A percentile compares a stretch with the other conserved stretches of the same genome.
phyloP scores from a whole-genome alignment of 2,797 vertebrate species.

The Pteronotus mesoamericanus region DNA sequence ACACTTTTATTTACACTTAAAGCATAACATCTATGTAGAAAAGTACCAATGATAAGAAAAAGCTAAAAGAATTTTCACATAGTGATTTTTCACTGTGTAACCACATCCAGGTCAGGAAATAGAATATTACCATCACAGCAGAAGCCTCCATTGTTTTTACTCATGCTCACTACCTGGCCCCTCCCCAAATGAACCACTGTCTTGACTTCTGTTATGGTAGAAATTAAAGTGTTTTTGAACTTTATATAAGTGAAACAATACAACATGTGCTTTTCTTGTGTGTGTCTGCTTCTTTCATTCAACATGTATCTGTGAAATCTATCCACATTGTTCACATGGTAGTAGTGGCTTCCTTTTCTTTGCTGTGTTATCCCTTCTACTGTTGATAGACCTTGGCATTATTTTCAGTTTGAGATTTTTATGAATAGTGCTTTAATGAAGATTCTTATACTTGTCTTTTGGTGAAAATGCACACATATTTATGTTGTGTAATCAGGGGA shows the following conservation, averaged over 20 bases:
- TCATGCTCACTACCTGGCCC: not conserved
- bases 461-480: not conserved
- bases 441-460: not conserved
- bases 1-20: not conserved
- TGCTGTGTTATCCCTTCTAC: not conserved
- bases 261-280: not conserved
- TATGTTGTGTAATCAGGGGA: not conserved
- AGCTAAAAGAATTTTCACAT: not conserved
- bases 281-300: not conserved
- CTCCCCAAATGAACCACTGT: not conserved
- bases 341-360: not conserved
- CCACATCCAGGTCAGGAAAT: not conserved
- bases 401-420: not conserved
- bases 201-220: not conserved
- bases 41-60: not conserved
- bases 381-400: not conserved
- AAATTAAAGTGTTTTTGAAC: not conserved
- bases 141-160: not conserved
- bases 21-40: not conserved
- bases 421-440: not conserved
- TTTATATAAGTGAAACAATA: not conserved
- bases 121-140: not conserved
- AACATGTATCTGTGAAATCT: not conserved
- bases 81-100: not conserved
- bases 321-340: not conserved